phyloP scores from a whole-genome alignment of 1,140 invertebrate species.

The Rhynchophorus ferrugineus region DNA sequence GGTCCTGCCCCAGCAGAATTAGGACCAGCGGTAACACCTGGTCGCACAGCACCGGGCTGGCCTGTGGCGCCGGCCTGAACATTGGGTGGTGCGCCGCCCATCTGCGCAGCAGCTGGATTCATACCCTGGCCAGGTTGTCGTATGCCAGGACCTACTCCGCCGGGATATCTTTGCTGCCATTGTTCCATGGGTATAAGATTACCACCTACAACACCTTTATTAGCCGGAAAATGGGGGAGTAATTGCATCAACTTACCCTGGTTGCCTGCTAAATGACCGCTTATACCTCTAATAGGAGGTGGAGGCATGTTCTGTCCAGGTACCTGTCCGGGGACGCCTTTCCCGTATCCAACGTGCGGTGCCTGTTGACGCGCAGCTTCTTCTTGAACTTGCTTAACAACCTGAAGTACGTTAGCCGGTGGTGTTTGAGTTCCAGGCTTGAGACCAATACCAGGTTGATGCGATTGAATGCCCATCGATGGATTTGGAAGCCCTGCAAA shows the following conservation, averaged over 20 bases:
- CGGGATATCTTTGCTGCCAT: conserved; percentile 52
- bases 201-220: conserved; percentile 30
- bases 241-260: conserved; percentile 31
- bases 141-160: conserved; percentile 40
- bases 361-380: conserved; percentile 79
- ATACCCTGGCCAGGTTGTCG: conserved; percentile 38
- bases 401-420: conserved; percentile 75
- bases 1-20: conserved; percentile 16
- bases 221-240: not conserved
- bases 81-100: conserved; percentile 19
- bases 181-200: conserved; percentile 60
- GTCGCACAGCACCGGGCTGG: conserved; percentile 21
- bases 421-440: conserved; percentile 68
- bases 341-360: conserved; percentile 61
- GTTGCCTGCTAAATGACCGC: conserved; percentile 30
- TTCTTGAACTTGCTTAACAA: conserved; percentile 86
- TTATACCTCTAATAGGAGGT: conserved; percentile 51
- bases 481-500: conserved; percentile 33
- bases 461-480: conserved; percentile 39
- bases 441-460: conserved; percentile 57
- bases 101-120: conserved; percentile 21
- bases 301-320: conserved; percentile 60
- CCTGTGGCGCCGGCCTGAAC: conserved; percentile 13
- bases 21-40: conserved; percentile 38
- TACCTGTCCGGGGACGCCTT: conserved; percentile 55